Percentiles rank a stretch among this genome's conserved stretches.
phyloP scores from a whole-genome alignment of 2,888 invertebrate species.

The Podotricha telesiphe region DNA sequence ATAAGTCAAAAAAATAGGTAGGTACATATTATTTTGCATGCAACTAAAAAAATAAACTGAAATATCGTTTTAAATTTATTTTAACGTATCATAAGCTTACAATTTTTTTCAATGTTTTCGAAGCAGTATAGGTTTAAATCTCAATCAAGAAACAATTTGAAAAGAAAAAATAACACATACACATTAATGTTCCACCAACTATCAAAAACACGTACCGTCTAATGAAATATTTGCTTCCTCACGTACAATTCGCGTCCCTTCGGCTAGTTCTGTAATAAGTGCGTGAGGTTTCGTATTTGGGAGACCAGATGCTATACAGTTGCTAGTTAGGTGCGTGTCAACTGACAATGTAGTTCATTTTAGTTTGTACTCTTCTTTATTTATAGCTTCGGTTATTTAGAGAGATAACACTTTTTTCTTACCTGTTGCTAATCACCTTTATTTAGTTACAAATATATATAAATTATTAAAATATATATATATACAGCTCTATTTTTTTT shows the following conservation, averaged over 20 bases:
- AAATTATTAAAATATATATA: no score
- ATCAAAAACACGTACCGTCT: constrained; percentile 36
- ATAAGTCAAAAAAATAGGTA: no score
- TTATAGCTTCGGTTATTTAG: neutral
- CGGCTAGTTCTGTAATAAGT: constrained; percentile 37
- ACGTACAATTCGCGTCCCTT: constrained; percentile 41
- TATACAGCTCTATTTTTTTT: no score
- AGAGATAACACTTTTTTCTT: no score
- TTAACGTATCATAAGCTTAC: no score
- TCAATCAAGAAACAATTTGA: neutral
- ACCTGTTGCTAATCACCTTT: no score
- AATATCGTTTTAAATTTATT: no score
- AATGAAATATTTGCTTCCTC: constrained; percentile 36
- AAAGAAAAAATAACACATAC: neutral
- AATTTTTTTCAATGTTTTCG: no score
- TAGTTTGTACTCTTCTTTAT: neutral
- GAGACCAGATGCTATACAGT: constrained; percentile 33
- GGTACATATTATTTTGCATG: no score
- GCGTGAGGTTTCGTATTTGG: constrained; percentile 35
- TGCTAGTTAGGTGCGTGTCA: constrained; percentile 18
- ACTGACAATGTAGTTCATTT: neutral
- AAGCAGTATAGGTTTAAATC: no score
- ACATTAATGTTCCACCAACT: constrained; percentile 28
- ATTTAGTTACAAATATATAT: no score
- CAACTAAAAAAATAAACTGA: no score